phyloP scores from a whole-genome alignment of 2,113 vertebrate genomes.

The Sander lucioperca region DNA sequence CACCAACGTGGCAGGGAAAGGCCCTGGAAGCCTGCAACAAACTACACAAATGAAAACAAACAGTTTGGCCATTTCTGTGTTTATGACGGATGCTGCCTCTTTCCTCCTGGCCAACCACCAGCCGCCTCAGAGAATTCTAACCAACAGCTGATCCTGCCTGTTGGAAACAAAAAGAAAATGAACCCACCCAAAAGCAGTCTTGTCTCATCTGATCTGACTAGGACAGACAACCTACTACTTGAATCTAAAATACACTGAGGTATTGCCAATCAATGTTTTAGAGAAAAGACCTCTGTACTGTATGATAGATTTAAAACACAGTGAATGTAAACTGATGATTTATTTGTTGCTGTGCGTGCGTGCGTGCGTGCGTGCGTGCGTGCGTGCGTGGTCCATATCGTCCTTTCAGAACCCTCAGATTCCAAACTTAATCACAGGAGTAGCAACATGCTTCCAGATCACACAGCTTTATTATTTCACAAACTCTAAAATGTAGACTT shows the following conservation, averaged over 20 bases:
- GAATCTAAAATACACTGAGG: slow-evolving; percentile 50
- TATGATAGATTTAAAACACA: slow-evolving; percentile 26
- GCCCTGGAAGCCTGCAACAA: slow-evolving; percentile 40
- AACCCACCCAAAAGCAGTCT: slow-evolving; percentile 12
- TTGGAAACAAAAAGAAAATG: background rate
- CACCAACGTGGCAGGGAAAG: slow-evolving; percentile 44
- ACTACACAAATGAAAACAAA: slow-evolving; percentile 47
- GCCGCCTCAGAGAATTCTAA: slow-evolving; percentile 55
- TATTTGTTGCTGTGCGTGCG: slow-evolving; percentile 1
- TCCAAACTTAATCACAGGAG: background rate
- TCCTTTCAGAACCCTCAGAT: background rate
- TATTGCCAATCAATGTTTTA: slow-evolving; percentile 48
- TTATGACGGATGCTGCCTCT: slow-evolving; percentile 60
- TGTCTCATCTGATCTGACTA: slow-evolving; percentile 3
- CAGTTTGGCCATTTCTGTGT: slow-evolving; percentile 63
- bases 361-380: background rate
- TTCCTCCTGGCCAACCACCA: slow-evolving; percentile 34
- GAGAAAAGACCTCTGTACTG: slow-evolving; percentile 53
- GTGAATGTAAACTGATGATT: slow-evolving; percentile 39
- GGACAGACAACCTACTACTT: slow-evolving; percentile 50
- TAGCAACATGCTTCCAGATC: background rate
- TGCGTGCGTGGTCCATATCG: background rate
- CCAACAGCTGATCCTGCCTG: slow-evolving; percentile 18
- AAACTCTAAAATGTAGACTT: too few species aligned
- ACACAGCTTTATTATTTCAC: background rate